Evolutionary conservation across 2,113 vertebrate species (phyloP).

Genomic region (Rhea pennata): DNA sequence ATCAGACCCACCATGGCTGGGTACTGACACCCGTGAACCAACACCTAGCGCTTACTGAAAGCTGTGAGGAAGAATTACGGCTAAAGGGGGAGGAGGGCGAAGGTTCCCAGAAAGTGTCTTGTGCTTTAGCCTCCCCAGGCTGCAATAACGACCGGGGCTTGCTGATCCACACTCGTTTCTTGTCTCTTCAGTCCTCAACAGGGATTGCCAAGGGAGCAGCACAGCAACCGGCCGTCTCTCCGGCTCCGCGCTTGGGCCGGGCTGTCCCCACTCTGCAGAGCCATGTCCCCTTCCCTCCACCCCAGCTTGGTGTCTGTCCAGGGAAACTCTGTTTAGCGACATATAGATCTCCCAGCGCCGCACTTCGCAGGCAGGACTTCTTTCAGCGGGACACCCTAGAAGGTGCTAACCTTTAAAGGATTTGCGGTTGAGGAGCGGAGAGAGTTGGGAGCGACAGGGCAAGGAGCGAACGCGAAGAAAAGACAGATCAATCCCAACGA

Average conservation of each 20-base stretch:
- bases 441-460: slow-evolving; percentile 55
- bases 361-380: background rate
- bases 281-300: background rate
- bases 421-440: slow-evolving; percentile 39
- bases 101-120: background rate
- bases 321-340: background rate
- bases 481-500: slow-evolving; percentile 78
- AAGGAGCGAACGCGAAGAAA: slow-evolving; percentile 39
- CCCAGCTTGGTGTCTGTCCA: background rate
- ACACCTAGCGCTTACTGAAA: background rate
- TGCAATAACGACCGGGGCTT: background rate
- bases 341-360: background rate
- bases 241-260: no score
- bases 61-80: background rate
- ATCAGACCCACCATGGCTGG: background rate
- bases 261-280: background rate
- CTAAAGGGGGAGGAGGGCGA: background rate
- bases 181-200: background rate
- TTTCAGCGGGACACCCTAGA: background rate
- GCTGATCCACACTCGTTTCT: background rate
- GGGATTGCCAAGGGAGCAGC: background rate
- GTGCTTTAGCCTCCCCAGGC: background rate
- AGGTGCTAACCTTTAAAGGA: slow-evolving; percentile 2
- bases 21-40: background rate
- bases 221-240: accelerated